Evolutionary conservation across 1,140 invertebrate species (phyloP).

Genomic region (Helicoverpa armigera): DNA sequence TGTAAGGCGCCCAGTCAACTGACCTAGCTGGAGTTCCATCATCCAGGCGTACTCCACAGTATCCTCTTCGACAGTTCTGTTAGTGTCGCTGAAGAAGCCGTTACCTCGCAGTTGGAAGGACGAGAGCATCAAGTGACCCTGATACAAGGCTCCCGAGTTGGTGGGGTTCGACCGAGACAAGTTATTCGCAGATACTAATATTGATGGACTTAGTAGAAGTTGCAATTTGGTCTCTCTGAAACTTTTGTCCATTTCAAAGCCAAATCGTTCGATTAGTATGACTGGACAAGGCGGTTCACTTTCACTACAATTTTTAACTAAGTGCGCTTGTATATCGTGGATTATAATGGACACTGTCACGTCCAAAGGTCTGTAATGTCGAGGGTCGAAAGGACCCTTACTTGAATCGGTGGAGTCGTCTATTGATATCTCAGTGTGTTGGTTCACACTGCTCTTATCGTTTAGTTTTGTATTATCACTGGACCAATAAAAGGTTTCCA

Average conservation of each 20-base stretch:
- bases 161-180: constrained; percentile 87
- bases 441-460: constrained; percentile 84
- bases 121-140: constrained; percentile 96
- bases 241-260: constrained; percentile 98
- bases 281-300: constrained; percentile 96
- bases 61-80: constrained; percentile 95
- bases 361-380: constrained; percentile 95
- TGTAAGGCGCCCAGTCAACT: constrained; percentile 93
- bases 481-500: constrained; percentile 84
- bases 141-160: constrained; percentile 90
- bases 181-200: constrained; percentile 92
- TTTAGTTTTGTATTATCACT: constrained; percentile 84
- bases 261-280: constrained; percentile 95
- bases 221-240: constrained; percentile 97
- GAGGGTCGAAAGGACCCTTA: constrained; percentile 92
- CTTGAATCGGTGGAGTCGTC: constrained; percentile 86
- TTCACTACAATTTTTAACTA: constrained; percentile 95
- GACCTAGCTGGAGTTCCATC: constrained; percentile 93
- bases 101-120: constrained; percentile 97
- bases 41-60: constrained; percentile 99
- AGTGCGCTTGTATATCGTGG: constrained; percentile 97
- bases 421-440: constrained; percentile 87
- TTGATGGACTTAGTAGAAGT: constrained; percentile 95
- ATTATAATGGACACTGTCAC: constrained; percentile 97
- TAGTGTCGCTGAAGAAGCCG: constrained; percentile 98